phyloP scores from a whole-genome alignment of 2,888 invertebrate species.

The Trichopria drosophilae region DNA sequence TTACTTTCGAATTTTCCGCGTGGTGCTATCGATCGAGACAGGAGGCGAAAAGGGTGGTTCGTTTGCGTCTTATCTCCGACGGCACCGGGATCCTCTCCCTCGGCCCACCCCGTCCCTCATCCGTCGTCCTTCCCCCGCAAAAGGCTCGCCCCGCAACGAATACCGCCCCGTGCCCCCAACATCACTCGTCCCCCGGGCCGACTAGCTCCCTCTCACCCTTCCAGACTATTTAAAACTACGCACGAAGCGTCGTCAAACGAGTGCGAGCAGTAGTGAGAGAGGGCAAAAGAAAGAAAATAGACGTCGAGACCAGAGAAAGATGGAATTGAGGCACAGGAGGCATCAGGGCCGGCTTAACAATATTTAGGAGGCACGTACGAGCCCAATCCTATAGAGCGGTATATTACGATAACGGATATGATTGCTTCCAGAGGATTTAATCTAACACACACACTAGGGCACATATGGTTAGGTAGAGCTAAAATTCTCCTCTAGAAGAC shows the following conservation, averaged over 20 bases:
- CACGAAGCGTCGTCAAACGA: constrained; percentile 42
- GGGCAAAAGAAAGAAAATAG: constrained; percentile 30
- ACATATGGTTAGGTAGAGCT: neutral
- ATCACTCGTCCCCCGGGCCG: constrained; percentile 35
- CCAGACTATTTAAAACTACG: constrained; percentile 58
- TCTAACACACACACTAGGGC: too few relatives aligned
- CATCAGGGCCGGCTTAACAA: constrained; percentile 48
- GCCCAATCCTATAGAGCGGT: constrained; percentile 31
- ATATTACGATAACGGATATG: too few relatives aligned
- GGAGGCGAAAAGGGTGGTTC: constrained; percentile 50
- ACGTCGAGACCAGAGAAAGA: constrained; percentile 14
- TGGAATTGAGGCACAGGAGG: constrained; percentile 26
- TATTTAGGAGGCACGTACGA: constrained; percentile 46
- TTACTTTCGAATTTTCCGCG: constrained; percentile 60
- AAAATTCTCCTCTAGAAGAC: neutral
- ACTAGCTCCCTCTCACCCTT: constrained; percentile 44
- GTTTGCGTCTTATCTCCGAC: constrained; percentile 59
- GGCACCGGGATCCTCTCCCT: constrained; percentile 43
- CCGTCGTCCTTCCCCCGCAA: constrained; percentile 20
- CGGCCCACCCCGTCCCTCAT: constrained; percentile 7
- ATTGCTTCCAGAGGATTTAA: too few relatives aligned
- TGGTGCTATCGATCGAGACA: constrained; percentile 59
- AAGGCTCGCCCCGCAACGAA: constrained; percentile 38
- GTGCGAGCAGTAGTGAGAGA: constrained; percentile 28
- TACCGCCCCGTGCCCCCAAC: too few relatives aligned